phyloP scores from a whole-genome alignment of 2,888 invertebrate genomes.

The Lordiphosa andalusiaca region DNA sequence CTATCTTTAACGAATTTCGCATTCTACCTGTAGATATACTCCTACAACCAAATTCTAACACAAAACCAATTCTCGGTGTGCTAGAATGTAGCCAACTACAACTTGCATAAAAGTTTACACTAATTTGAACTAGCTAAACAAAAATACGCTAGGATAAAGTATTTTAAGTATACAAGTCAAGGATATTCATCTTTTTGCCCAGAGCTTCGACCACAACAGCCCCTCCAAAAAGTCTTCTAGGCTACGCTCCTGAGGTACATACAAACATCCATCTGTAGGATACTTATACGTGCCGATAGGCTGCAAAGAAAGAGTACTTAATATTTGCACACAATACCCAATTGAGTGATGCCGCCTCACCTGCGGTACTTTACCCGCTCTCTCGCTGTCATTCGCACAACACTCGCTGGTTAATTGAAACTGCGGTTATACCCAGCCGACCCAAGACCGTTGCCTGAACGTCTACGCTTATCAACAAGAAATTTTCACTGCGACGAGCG shows the following conservation, averaged over 20 bases:
- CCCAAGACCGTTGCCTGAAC: constrained; percentile 25
- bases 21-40: too few species aligned
- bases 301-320: constrained; percentile 42
- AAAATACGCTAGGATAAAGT: too few species aligned
- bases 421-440: background rate
- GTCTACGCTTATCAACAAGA: constrained; percentile 54
- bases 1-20: too few species aligned
- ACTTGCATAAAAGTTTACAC: too few species aligned
- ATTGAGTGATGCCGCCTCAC: constrained; percentile 14
- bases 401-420: constrained; percentile 10
- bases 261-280: constrained; percentile 8
- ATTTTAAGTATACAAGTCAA: too few species aligned
- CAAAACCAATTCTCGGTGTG: too few species aligned
- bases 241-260: constrained; percentile 1
- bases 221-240: too few species aligned
- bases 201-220: too few species aligned
- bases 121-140: too few species aligned
- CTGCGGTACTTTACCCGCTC: constrained; percentile 7
- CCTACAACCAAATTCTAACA: too few species aligned
- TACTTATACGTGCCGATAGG: constrained; percentile 49
- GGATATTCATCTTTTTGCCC: too few species aligned
- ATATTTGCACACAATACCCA: constrained; percentile 55
- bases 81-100: too few species aligned
- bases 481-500: constrained; percentile 26
- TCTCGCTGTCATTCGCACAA: constrained; percentile 4